Evolutionary conservation across 2,888 invertebrate species (phyloP).

Genomic region (Caenorhabditis macrosperma): DNA sequence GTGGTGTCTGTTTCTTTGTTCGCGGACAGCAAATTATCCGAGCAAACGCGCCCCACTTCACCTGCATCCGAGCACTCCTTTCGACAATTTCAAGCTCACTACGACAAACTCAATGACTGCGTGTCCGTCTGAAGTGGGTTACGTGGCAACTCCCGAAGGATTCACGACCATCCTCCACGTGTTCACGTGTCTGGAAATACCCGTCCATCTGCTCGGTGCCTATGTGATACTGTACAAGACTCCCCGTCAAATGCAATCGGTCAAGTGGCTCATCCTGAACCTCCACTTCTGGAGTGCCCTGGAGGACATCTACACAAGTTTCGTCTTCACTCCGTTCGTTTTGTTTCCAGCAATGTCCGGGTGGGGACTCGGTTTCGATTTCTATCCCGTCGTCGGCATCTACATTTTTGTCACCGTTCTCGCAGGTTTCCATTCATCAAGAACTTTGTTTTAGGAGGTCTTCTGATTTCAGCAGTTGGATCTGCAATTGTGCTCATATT

Average conservation of each 20-base stretch:
- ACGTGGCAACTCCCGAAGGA: background rate
- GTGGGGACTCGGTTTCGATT: background rate
- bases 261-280: conserved; percentile 12
- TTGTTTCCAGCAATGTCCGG: background rate
- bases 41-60: too few relatives aligned
- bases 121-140: background rate
- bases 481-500: conserved; percentile 4
- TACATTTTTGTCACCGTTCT: background rate
- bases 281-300: background rate
- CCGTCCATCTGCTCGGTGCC: background rate
- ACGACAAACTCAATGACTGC: background rate
- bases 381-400: background rate
- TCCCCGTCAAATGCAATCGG: background rate
- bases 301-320: background rate
- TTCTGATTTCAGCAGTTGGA: conserved; percentile 3
- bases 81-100: too few relatives aligned
- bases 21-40: too few relatives aligned
- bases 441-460: too few relatives aligned
- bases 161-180: background rate
- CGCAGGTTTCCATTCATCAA: background rate
- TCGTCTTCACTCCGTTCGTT: background rate
- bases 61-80: too few relatives aligned
- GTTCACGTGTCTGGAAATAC: background rate
- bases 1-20: too few relatives aligned
- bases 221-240: conserved; percentile 1